Evolutionary conservation across 2,888 invertebrate species (phyloP).

Genomic region (Drosophila lutescens): DNA sequence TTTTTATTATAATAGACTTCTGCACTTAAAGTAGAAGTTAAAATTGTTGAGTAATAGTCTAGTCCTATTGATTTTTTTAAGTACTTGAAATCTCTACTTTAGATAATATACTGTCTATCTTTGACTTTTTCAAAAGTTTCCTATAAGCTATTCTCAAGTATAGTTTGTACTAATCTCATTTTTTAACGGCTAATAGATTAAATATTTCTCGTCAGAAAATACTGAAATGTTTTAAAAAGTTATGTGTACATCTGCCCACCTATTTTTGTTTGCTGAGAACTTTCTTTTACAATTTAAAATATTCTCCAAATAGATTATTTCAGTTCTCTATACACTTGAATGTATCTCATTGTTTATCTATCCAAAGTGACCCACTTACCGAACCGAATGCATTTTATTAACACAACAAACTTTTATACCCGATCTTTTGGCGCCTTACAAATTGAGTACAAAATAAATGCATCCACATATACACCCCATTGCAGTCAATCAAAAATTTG

Average conservation of each 20-base stretch:
- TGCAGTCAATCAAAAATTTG: constrained; percentile 63
- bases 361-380: constrained; percentile 54
- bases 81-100: not conserved
- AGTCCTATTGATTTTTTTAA: not conserved
- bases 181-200: too few species aligned
- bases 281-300: not conserved
- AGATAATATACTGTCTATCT: not conserved
- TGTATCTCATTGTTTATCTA: not conserved
- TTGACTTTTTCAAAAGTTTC: not conserved
- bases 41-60: too few species aligned
- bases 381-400: constrained; percentile 36
- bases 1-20: too few species aligned
- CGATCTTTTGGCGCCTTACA: constrained; percentile 71
- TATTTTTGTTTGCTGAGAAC: not conserved
- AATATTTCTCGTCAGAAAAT: too few species aligned
- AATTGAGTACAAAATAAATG: constrained; percentile 60
- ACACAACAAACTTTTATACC: constrained; percentile 18
- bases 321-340: not conserved
- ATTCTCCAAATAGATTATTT: not conserved
- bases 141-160: not conserved
- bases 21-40: too few species aligned
- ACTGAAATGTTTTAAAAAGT: too few species aligned
- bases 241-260: too few species aligned
- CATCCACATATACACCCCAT: constrained; percentile 20
- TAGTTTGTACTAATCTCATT: too few species aligned